phyloP scores from a whole-genome alignment of 1,140 invertebrate species.

The Drosophila kanapiae region DNA sequence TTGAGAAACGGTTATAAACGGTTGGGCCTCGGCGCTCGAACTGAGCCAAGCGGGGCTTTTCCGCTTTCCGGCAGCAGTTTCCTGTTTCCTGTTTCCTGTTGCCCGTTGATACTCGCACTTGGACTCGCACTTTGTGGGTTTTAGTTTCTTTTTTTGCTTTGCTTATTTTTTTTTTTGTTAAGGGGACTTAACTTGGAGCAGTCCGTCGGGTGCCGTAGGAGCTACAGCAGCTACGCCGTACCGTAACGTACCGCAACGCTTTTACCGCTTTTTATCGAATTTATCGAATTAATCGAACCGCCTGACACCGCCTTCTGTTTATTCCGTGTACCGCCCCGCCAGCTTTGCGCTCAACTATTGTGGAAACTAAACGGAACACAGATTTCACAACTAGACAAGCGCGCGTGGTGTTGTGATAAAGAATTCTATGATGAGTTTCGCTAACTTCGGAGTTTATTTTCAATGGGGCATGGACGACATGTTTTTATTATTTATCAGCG shows the following conservation, averaged over 20 bases:
- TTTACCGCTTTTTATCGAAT: neutral
- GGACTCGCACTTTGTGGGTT: neutral
- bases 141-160: too few relatives aligned
- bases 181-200: neutral
- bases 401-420: slow-evolving; percentile 84
- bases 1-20: slow-evolving; percentile 15
- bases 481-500: slow-evolving; percentile 84
- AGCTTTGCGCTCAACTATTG: slow-evolving; percentile 63
- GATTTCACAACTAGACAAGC: slow-evolving; percentile 85
- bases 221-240: neutral
- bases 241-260: neutral
- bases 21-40: slow-evolving; percentile 33
- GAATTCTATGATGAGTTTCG: slow-evolving; percentile 85
- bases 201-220: too few relatives aligned
- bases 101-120: slow-evolving; percentile 1
- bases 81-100: slow-evolving; percentile 20
- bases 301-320: neutral
- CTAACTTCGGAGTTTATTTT: slow-evolving; percentile 85
- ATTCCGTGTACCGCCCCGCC: slow-evolving; percentile 23
- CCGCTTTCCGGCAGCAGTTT: slow-evolving; percentile 22
- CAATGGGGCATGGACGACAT: slow-evolving; percentile 84
- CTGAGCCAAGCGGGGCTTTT: slow-evolving; percentile 23
- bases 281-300: neutral
- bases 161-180: neutral
- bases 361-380: slow-evolving; percentile 83